These are phyloP conservation scores for Bos indicus DNA, from an alignment of 2,113 vertebrate species.

Conservation along the genomic window DNA sequence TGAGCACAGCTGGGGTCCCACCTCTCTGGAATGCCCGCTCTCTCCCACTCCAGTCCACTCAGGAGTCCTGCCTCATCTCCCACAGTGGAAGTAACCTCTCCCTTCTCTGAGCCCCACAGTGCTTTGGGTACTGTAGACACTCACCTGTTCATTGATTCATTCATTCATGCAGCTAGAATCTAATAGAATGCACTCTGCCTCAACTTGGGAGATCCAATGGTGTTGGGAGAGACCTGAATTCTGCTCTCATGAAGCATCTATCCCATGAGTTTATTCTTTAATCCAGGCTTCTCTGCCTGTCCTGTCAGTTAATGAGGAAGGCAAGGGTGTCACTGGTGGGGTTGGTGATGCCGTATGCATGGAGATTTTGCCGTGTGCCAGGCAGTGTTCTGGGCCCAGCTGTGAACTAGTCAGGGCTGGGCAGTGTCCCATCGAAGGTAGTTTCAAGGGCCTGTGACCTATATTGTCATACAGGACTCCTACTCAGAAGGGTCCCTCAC, in stretches of 20 bases:
- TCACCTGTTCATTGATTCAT: not conserved
- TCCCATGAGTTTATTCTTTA: not conserved
- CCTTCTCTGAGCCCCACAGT: not conserved
- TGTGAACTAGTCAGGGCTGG: not conserved
- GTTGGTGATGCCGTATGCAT: fast-evolving
- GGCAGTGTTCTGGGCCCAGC: not conserved
- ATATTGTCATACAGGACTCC: not conserved
- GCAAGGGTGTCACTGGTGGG: fast-evolving
- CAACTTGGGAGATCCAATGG: no score
- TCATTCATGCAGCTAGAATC: not conserved
- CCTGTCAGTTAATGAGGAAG: not conserved
- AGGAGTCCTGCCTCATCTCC: not conserved
- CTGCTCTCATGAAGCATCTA: not conserved
- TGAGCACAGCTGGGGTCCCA: not conserved
- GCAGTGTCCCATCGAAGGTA: no score
- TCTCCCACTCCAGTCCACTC: not conserved
- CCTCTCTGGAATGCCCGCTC: fast-evolving
- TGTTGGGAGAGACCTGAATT: not conserved
- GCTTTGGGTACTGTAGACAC: not conserved
- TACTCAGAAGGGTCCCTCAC: not conserved
- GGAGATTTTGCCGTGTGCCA: not conserved
- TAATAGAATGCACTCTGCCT: not conserved
- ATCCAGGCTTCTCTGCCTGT: not conserved
- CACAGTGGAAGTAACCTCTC: not conserved
- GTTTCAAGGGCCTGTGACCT: no score